Evolutionary conservation across 2,113 vertebrate genomes (phyloP).

Genomic region (Entomyzon cyanotis): DNA sequence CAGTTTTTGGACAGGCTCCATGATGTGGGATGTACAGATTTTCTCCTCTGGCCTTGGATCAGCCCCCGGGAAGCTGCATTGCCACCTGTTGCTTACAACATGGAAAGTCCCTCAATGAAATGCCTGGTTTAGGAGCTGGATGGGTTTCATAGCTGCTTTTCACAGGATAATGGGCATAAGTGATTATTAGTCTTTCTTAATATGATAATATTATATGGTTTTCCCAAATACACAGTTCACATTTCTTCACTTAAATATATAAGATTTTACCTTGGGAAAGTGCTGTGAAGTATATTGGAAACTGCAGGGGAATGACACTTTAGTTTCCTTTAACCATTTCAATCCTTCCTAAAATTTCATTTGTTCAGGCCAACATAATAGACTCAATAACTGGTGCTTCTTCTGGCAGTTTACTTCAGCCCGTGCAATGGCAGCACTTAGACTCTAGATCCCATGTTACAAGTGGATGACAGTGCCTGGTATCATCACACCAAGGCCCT

Average conservation of each 20-base stretch:
- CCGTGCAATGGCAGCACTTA: background rate
- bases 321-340: background rate
- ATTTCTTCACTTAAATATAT: background rate
- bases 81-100: constrained; percentile 61
- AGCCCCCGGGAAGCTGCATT: background rate
- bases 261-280: background rate
- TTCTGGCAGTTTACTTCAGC: background rate
- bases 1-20: background rate
- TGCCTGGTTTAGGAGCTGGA: background rate
- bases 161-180: background rate
- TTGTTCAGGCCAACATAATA: background rate
- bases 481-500: rapidly evolving
- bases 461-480: background rate
- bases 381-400: background rate
- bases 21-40: background rate
- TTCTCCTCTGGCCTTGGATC: background rate
- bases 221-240: background rate
- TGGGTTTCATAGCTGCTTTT: background rate
- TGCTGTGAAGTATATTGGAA: background rate
- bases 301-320: background rate
- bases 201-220: background rate
- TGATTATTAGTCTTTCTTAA: background rate
- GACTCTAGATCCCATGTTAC: background rate
- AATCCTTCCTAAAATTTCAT: background rate
- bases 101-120: constrained; percentile 49